These are phyloP conservation scores for Adineta ricciae DNA, from an alignment of 2,888 invertebrate species.

Conservation along the genomic window DNA sequence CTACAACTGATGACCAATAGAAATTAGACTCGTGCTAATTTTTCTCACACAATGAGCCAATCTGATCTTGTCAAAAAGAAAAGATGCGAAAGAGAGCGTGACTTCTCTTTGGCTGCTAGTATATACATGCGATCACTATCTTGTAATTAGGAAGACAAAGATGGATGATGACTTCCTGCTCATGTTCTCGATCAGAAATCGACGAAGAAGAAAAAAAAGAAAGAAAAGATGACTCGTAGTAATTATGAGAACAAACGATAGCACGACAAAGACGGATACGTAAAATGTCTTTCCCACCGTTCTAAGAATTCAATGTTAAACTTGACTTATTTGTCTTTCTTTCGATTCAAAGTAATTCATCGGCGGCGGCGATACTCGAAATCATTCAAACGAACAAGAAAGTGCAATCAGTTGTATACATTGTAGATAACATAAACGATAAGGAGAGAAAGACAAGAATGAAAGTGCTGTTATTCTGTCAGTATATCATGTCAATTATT, in stretches of 20 bases:
- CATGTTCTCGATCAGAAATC: not conserved
- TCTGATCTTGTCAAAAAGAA: not conserved
- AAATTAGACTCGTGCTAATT: slow-evolving; percentile 7
- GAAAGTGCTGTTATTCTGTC: not conserved
- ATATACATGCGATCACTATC: slow-evolving; percentile 8
- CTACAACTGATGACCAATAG: not conserved
- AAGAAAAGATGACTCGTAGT: not conserved
- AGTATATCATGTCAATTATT: not conserved
- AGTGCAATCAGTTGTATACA: not conserved
- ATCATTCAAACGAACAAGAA: slow-evolving; percentile 9
- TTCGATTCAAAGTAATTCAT: not conserved
- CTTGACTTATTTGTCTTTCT: not conserved
- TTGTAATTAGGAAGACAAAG: slow-evolving; percentile 3
- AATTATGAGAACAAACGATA: not conserved
- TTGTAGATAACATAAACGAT: not conserved
- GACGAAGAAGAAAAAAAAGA: not conserved
- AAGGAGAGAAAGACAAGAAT: not conserved
- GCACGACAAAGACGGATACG: not conserved
- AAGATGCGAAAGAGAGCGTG: not conserved
- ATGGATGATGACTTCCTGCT: slow-evolving; percentile 9
- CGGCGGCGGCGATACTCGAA: not conserved
- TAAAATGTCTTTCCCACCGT: slow-evolving; percentile 4
- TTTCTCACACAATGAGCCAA: not conserved
- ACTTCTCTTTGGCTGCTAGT: not conserved
- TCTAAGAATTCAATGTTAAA: not conserved